Base-by-base conservation (phyloP, 2,888 invertebrate genomes). In the Drosophila colorata region DNA sequence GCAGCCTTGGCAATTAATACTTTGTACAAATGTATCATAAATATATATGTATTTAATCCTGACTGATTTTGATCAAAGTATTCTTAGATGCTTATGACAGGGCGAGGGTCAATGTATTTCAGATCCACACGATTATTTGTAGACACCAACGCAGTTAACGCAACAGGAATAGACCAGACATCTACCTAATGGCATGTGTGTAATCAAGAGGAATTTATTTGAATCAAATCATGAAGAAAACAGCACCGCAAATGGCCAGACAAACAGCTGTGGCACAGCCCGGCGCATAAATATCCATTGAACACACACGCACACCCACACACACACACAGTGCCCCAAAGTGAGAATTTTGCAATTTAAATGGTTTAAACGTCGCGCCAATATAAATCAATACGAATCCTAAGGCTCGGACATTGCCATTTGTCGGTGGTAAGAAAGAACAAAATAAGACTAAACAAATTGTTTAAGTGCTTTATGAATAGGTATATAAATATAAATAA, bases 201-300 rank as follows among this genome's bases (percentile, higher is more conserved):
- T 76, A 82, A 48, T 73, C 78, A 78, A 78, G 64, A 40, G 78
- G 75, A 82, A 80, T 80, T 82, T 72, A 81, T 75, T 77, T 59
- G 52, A 47, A 60, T 56, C 40, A 63, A 72, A 53, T 56, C 31
- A 28, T 49, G 73, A 55, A 47, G 43, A 55, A 31, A 14, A 48
- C n/a, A 40, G 11, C 14, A 23, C 9, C n/a, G 2, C 35, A 37
- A 23, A 25, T n/a, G 16, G 25, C 37, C 43, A 52, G 49, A 70
- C 59, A 31, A 72, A 49, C 77, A 76, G 53, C 60, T 77, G 77
- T 60, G 71, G 51, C 41, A 56, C 40, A 43, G 35, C 18, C 38
- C 11, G 55, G 16, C 55, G 47, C 57, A 78, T 72, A 79, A 75
- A 78, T 64, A 61, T 68, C 51, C 64, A 68, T 49, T 48, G 66